Base-by-base conservation (phyloP, 1,140 invertebrate species). In the Hyles euphorbiae region DNA sequence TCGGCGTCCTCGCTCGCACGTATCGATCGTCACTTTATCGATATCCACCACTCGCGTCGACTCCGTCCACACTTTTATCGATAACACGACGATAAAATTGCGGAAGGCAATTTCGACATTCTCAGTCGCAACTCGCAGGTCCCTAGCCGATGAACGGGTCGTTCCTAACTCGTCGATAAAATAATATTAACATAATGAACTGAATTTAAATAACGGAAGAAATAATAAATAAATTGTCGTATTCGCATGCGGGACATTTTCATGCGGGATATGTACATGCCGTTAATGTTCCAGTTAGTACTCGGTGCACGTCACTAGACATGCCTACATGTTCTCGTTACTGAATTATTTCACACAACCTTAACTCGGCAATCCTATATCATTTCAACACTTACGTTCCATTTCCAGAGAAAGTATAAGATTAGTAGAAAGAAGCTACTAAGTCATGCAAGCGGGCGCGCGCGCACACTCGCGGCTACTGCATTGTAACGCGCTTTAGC, bases 171-270 rank as follows among this genome's bases (percentile, higher is more conserved):
- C 43, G 32, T 57, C 54, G 40, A 53, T 34, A 66, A 63, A 52
- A 46, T 63, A 60, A 67, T 9, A 61, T 56, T 9, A 65, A 60
- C 49, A 52, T 44, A 67, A 67, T 58, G 32, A 63, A 63, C 59
- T 54, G 49, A 66, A 61, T 12, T 32, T 34, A 62, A 65, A 49
- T 3, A 61, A 65, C 57, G 11, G 34, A 61, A 57, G n/a, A 44
- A 34, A 58, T 34, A 54, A 53, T 58, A 61, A 33, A 34, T n/a
- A 53, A 44, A 44, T 48, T 63, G 56, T 63, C 7, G 34, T 54
- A 40, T 34, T 56, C 50, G 9, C 54, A 52, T 61, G 53, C 53
- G 47, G 58, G 46, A 60, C 5, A 8, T 45, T 8, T 43, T 3
- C 43, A 51, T 44, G 58, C 22, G 12, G 34, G 2, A 11, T 10